These are phyloP conservation scores for Oryzaephilus surinamensis DNA, from an alignment of 1,140 invertebrate genomes.

Conservation along the genomic window DNA sequence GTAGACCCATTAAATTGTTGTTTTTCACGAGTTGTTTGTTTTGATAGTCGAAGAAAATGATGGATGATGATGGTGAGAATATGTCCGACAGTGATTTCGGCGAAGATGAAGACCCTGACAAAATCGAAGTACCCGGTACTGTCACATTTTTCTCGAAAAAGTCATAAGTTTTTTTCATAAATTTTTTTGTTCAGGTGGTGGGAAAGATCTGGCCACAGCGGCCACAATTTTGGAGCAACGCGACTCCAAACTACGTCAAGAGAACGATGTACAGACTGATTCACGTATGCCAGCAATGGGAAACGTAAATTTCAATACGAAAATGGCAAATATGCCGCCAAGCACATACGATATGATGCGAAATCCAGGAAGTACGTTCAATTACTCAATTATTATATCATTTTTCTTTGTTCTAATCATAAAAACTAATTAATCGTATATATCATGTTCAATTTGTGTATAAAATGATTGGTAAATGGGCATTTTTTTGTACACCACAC, in stretches of 20 bases:
- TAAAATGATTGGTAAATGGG: too few species aligned
- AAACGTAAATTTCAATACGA: conserved; percentile 19
- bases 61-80: conserved; percentile 51
- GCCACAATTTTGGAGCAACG: conserved; percentile 42
- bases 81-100: conserved; percentile 71
- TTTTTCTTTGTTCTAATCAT: too few species aligned
- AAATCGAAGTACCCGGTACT: conserved; percentile 79
- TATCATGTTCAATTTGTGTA: too few species aligned
- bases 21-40: conserved; percentile 15
- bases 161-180: conserved; percentile 8
- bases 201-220: conserved; percentile 66
- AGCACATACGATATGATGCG: conserved; percentile 27
- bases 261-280: conserved; percentile 17
- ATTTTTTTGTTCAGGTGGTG: conserved; percentile 50
- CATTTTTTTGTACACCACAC: too few species aligned
- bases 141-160: too few species aligned
- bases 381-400: too few species aligned
- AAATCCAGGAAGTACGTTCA: conserved; percentile 11
- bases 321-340: conserved; percentile 23
- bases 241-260: conserved; percentile 25
- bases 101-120: conserved; percentile 81
- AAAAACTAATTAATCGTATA: too few species aligned
- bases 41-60: conserved; percentile 28
- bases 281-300: conserved; percentile 17
- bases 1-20: conserved; percentile 9